These are phyloP conservation scores for Aleiodes leptofemur DNA, from an alignment of 2,888 invertebrate species.

Conservation along the genomic window DNA sequence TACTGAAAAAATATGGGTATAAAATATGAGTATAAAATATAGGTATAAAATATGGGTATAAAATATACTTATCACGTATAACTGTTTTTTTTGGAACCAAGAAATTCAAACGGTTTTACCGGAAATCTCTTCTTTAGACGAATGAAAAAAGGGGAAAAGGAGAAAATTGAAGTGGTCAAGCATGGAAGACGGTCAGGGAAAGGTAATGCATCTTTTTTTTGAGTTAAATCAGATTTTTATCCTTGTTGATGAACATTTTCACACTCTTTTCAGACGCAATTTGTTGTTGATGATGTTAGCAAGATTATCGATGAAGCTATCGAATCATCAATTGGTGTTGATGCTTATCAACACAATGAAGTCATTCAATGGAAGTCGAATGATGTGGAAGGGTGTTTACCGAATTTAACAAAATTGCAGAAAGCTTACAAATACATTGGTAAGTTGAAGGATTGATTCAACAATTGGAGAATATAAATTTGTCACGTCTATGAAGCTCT, in stretches of 20 bases:
- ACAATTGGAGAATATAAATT: conserved; percentile 1
- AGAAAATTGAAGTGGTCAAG: conserved; percentile 12
- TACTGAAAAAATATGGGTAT: too few relatives aligned
- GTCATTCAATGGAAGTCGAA: conserved; percentile 98
- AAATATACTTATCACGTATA: too few relatives aligned
- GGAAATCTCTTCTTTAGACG: too few relatives aligned
- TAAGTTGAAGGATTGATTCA: conserved; percentile 70
- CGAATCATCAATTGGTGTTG: conserved; percentile 96
- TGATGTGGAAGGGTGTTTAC: conserved; percentile 96
- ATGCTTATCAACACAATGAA: conserved; percentile 97
- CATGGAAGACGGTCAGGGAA: conserved; percentile 71
- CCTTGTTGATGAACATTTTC: conserved; percentile 7
- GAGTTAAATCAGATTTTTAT: neutral
- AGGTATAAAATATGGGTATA: too few relatives aligned
- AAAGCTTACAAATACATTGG: conserved; percentile 99
- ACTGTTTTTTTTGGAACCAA: too few relatives aligned
- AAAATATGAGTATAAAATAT: too few relatives aligned
- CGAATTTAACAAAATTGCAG: conserved; percentile 94
- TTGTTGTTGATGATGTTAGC: conserved; percentile 98
- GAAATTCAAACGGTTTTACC: neutral
- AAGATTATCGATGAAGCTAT: conserved; percentile 98
- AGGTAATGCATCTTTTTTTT: conserved; percentile 58
- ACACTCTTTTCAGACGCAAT: conserved; percentile 85
- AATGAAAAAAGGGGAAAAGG: neutral
- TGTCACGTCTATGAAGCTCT: too few relatives aligned